Conservation (phyloP, 2,113 vertebrate species). For the Myiagra hebetior region DNA sequence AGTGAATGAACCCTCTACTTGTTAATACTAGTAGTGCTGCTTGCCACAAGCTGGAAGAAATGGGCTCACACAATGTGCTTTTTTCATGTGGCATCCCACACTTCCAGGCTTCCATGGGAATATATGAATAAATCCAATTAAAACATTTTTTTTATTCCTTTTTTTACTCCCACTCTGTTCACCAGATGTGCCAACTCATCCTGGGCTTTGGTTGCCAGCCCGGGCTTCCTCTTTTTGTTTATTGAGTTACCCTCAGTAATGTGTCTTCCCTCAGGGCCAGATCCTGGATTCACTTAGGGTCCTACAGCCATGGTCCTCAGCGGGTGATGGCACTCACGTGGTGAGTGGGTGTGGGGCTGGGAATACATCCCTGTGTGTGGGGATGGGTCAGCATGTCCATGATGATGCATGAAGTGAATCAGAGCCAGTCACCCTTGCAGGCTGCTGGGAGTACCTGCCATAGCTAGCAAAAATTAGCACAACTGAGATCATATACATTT, state of each 20-base stretch:
- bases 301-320: neutral
- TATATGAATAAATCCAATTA: neutral
- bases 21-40: neutral
- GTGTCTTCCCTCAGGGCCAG: neutral
- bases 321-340: neutral
- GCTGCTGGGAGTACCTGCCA: neutral
- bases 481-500: conserved; percentile 36
- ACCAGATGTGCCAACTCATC: conserved; percentile 29
- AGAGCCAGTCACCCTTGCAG: neutral
- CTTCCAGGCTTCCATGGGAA: neutral
- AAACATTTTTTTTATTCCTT: neutral
- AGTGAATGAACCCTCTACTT: neutral
- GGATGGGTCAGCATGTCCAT: neutral
- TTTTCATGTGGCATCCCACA: neutral
- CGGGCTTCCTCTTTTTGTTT: neutral
- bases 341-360: neutral
- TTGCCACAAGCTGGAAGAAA: neutral
- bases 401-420: neutral
- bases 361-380: neutral
- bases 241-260: neutral
- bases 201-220: neutral
- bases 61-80: neutral
- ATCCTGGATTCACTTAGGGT: neutral
- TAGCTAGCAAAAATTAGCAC: conserved; percentile 25
- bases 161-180: conserved; percentile 7